Evolutionary conservation across 2,888 invertebrate species (phyloP).

Genomic region (Mechanitis messenoides): DNA sequence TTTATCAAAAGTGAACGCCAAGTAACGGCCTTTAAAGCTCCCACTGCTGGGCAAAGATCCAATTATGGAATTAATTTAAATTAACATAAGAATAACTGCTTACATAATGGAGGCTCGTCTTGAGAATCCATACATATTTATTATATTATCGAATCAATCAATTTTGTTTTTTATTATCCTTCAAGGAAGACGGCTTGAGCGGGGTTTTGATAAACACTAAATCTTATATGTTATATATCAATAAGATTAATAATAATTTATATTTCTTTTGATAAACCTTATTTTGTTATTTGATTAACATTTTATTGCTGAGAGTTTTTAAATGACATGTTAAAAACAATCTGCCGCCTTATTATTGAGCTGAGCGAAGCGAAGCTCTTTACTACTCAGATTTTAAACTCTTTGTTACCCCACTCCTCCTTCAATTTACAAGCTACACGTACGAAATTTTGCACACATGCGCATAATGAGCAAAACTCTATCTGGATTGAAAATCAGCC

Average conservation of each 20-base stretch:
- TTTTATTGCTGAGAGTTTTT: too few relatives aligned
- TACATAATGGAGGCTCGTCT: constrained; percentile 56
- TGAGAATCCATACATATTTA: constrained; percentile 48
- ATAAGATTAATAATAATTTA: constrained; percentile 1
- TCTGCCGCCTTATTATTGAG: too few relatives aligned
- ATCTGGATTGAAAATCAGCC: too few relatives aligned
- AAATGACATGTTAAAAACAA: too few relatives aligned
- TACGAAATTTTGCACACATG: too few relatives aligned
- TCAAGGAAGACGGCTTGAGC: constrained; percentile 21
- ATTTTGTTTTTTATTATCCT: constrained; percentile 34
- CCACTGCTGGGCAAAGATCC: background rate
- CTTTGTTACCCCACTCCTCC: too few relatives aligned
- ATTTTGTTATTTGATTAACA: background rate
- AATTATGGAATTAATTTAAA: constrained; percentile 53
- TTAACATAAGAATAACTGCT: constrained; percentile 65
- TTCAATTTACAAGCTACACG: too few relatives aligned
- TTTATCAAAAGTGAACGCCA: constrained; percentile 64
- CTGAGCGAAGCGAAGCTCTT: too few relatives aligned
- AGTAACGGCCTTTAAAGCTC: background rate
- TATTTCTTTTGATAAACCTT: constrained; percentile 1
- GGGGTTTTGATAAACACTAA: constrained; percentile 13
- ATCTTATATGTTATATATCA: constrained; percentile 10
- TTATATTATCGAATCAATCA: constrained; percentile 42
- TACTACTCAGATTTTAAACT: too few relatives aligned
- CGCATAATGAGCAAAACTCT: too few relatives aligned